Evolutionary conservation across 2,113 vertebrate genomes (phyloP).

Genomic region (Caranx ignobilis): DNA sequence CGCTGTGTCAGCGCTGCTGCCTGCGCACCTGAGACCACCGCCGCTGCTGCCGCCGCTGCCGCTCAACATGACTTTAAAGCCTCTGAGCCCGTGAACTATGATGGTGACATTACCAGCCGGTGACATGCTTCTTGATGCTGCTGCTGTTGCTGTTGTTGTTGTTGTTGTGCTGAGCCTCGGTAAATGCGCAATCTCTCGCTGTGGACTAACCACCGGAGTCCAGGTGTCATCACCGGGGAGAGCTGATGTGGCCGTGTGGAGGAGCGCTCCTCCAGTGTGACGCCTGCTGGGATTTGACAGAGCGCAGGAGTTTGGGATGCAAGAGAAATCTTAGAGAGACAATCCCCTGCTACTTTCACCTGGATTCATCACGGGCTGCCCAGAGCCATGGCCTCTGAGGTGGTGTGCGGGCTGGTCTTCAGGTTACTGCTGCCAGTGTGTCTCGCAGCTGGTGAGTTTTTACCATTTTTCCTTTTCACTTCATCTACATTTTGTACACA

Average conservation of each 20-base stretch:
- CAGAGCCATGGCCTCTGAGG: conserved; percentile 92
- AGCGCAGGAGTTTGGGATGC: conserved; percentile 66
- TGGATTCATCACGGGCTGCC: conserved; percentile 50
- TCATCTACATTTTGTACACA: conserved; percentile 3
- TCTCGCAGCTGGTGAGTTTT: conserved; percentile 90
- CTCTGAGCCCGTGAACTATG: conserved; percentile 12
- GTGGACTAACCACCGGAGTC: conserved; percentile 63
- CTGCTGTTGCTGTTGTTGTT: too few species aligned
- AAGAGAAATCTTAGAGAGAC: conserved; percentile 65
- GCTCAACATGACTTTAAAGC: conserved; percentile 46
- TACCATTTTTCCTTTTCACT: background rate
- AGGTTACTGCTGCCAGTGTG: conserved; percentile 94
- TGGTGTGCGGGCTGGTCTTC: conserved; percentile 95
- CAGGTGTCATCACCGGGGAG: conserved; percentile 54
- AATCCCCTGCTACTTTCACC: conserved; percentile 40
- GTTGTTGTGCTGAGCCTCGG: conserved; percentile 39
- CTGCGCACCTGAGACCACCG: conserved; percentile 51
- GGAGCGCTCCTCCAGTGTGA: conserved; percentile 67
- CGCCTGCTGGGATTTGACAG: conserved; percentile 75
- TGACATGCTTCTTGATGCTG: background rate
- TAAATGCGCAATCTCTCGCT: conserved; percentile 36
- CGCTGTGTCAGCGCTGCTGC: conserved; percentile 24
- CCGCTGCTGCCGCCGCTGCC: conserved; percentile 34
- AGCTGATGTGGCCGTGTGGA: conserved; percentile 68
- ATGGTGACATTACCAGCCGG: conserved; percentile 17